These are phyloP conservation scores for Hylia prasina DNA, from an alignment of 2,113 vertebrate genomes.

Conservation along the genomic window DNA sequence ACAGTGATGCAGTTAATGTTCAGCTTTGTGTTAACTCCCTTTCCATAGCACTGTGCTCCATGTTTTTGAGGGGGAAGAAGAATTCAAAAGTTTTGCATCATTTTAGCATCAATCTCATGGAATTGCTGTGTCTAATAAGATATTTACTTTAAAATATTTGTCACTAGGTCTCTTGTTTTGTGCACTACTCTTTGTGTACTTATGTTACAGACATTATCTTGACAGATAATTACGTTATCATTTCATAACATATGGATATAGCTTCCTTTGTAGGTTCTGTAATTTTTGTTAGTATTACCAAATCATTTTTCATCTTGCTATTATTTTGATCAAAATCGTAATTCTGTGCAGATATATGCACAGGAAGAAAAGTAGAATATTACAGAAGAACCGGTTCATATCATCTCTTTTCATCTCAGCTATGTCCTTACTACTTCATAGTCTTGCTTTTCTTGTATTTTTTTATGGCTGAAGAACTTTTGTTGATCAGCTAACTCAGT, in stretches of 20 bases:
- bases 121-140: neutral
- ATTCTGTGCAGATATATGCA: neutral
- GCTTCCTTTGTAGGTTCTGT: neutral
- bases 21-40: neutral
- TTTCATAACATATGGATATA: neutral
- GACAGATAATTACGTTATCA: neutral
- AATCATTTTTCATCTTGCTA: neutral
- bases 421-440: neutral
- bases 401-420: neutral
- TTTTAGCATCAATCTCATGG: neutral
- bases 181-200: neutral
- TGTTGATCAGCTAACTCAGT: neutral
- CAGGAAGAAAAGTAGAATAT: neutral
- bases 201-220: neutral
- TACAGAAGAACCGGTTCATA: neutral
- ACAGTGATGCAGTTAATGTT: neutral
- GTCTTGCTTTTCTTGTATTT: neutral
- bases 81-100: neutral
- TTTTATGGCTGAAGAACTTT: neutral
- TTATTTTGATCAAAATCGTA: neutral
- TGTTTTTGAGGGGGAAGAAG: neutral
- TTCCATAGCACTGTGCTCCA: accelerated
- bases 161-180: neutral
- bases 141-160: neutral
- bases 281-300: neutral